Evolutionary conservation across 2,888 invertebrate species (phyloP), one percentile per base, ranked within the genome.

Genomic region (Melinaea menophilus): DNA sequence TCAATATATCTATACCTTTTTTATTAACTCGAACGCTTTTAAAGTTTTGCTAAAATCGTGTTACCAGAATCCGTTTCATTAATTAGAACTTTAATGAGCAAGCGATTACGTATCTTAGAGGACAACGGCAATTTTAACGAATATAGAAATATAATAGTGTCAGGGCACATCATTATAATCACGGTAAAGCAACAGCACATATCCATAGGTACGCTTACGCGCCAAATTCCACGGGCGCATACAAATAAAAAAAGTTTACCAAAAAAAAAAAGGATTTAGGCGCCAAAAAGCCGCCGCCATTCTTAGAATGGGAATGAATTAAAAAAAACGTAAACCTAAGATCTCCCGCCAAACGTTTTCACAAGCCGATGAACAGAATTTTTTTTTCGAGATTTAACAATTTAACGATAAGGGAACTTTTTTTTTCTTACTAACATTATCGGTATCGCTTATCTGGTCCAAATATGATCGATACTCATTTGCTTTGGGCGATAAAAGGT

Each of bases 261-360:
- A 80, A 81, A 75, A 73, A 22, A n/a, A 22, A 22, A 70, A 65
- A 69, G 69, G 75, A 75, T 79, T 51, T 57, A 84, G 88, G 89
- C 89, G 89, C 88, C 89, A 85, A 87, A 87, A 84, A 79, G 82
- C 84, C 84, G 87, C 81, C 84, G 81, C 73, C 72, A 72, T 89
- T 89, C 89, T 85, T 72, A 79, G 89, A 89, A 89, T 75, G 72
- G 70, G 80, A 80, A 81, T 86, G 80, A 84, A 87, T 84, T 84
- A 86, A 87, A 88, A 51, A 87, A 88, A 82, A 75, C 77, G 79
- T 82, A 85, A 85, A 84, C 80, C 79, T 76, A 79, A 80, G 76
- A 68, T 65, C 67, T 55, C 77, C 85, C 84, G 85, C 84, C 86
- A 84, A 88, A 88, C 86, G 81, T 84, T 82, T 87, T 86, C 82